phyloP scores from a whole-genome alignment of 2,797 vertebrate species.

The Sitta carolinensis region DNA sequence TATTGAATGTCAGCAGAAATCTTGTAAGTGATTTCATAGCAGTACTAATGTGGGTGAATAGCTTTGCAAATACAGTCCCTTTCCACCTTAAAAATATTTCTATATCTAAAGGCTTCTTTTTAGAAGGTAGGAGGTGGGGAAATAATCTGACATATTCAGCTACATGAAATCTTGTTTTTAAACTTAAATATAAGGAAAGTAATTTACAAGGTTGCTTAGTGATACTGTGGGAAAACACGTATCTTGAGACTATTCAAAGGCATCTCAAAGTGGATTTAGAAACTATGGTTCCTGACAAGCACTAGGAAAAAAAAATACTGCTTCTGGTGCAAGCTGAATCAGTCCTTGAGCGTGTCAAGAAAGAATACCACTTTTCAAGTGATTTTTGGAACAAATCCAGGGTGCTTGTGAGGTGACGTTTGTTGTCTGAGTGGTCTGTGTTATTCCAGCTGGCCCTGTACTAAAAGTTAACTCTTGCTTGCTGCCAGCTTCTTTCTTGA shows the following conservation, averaged over 20 bases:
- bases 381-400: slow-evolving; percentile 66
- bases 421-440: slow-evolving; percentile 68
- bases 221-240: not conserved
- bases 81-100: not conserved
- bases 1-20: slow-evolving; percentile 23
- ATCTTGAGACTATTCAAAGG: slow-evolving; percentile 10
- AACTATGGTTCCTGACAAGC: not conserved
- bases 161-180: not conserved
- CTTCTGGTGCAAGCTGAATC: slow-evolving; percentile 43
- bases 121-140: not conserved
- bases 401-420: slow-evolving; percentile 66
- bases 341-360: slow-evolving; percentile 44
- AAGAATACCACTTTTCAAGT: slow-evolving; percentile 71
- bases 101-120: not conserved
- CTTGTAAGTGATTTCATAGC: not conserved
- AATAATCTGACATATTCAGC: not conserved
- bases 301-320: not conserved
- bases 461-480: slow-evolving; percentile 64
- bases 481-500: slow-evolving; percentile 31
- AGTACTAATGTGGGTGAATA: not conserved
- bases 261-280: slow-evolving; percentile 22
- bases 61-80: not conserved
- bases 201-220: slow-evolving; percentile 10
- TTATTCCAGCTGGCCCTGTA: slow-evolving; percentile 63
- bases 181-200: not conserved